Percentiles rank a stretch among this genome's conserved stretches.
These are phyloP conservation scores for Oryctes rhinoceros DNA, from an alignment of 1,140 invertebrate species.

Conservation along the genomic window DNA sequence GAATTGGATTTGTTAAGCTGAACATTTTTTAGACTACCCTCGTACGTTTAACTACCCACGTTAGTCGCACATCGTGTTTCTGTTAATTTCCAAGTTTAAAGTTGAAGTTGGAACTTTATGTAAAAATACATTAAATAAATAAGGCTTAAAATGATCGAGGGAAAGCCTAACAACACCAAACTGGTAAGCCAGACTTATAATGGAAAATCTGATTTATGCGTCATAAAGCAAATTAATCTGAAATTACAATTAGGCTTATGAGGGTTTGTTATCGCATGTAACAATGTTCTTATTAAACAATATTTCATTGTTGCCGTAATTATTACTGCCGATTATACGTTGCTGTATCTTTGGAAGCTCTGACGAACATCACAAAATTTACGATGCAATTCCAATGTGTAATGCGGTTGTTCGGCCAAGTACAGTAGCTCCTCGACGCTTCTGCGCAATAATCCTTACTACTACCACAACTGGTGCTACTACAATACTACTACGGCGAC, in stretches of 20 bases:
- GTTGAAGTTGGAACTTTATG: too few relatives aligned
- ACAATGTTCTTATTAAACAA: too few relatives aligned
- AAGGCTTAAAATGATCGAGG: too few relatives aligned
- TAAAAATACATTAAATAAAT: too few relatives aligned
- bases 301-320: too few relatives aligned
- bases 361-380: constrained; percentile 17
- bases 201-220: constrained; percentile 14
- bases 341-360: neutral
- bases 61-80: too few relatives aligned
- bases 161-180: neutral
- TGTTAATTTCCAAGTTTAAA: too few relatives aligned
- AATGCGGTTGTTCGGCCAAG: neutral
- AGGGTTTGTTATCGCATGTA: too few relatives aligned
- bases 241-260: constrained; percentile 22
- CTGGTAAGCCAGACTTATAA: neutral
- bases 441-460: constrained; percentile 22
- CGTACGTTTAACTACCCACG: too few relatives aligned
- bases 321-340: neutral
- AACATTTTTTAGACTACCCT: too few relatives aligned
- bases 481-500: neutral
- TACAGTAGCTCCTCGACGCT: constrained; percentile 8
- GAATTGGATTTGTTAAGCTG: too few relatives aligned
- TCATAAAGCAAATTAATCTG: neutral
- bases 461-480: neutral
- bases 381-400: constrained; percentile 7